These are phyloP conservation scores for Smutsia gigantea DNA, from an alignment of 2,797 vertebrate genomes.

Conservation along the genomic window DNA sequence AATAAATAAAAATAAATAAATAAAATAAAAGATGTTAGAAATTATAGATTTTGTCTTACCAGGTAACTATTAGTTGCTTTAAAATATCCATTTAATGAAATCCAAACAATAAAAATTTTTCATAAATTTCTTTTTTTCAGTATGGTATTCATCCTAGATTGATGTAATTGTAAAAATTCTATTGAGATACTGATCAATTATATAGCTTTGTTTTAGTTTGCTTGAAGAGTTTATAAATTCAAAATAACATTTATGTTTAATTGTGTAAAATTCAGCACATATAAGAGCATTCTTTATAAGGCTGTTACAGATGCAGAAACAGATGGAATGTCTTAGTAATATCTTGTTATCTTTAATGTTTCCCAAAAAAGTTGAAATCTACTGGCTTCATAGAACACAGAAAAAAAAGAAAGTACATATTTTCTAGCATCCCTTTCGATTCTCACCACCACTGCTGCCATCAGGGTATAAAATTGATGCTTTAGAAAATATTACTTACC, in stretches of 20 bases:
- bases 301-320: constrained; percentile 5
- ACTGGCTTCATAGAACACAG: constrained; percentile 19
- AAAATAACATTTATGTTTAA: constrained; percentile 42
- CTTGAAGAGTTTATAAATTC: constrained; percentile 36
- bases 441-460: not conserved
- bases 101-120: constrained; percentile 6
- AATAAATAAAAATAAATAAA: no score
- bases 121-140: constrained; percentile 20
- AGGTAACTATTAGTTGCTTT: constrained; percentile 28
- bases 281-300: not conserved
- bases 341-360: constrained; percentile 28
- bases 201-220: constrained; percentile 34
- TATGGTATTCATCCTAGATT: constrained; percentile 1
- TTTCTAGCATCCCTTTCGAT: not conserved
- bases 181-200: not conserved
- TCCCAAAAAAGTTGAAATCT: not conserved
- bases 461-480: not conserved
- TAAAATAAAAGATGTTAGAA: no score
- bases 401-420: constrained; percentile 41
- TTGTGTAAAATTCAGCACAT: constrained; percentile 50
- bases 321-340: not conserved
- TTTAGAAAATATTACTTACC: constrained; percentile 47
- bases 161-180: not conserved
- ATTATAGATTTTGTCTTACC: not conserved
- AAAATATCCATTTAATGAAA: constrained; percentile 34